Percentiles rank a stretch among this genome's conserved stretches.
These are phyloP conservation scores for Magallana gigas DNA, from an alignment of 1,140 invertebrate genomes.

Conservation along the genomic window DNA sequence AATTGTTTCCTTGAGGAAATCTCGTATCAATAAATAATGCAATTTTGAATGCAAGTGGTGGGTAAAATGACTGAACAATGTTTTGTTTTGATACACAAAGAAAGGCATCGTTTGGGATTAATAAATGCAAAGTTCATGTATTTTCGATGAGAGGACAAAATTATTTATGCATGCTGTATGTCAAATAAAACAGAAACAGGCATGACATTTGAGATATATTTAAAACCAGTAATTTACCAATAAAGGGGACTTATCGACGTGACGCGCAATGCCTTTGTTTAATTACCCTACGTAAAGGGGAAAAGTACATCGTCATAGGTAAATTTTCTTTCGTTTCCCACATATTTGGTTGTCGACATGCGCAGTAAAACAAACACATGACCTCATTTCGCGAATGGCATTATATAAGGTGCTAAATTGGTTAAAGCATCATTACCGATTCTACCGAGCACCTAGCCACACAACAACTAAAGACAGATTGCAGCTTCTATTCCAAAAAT, in stretches of 20 bases:
- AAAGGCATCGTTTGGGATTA: no score
- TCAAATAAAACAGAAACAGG: not conserved
- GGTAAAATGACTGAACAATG: no score
- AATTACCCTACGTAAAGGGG: not conserved
- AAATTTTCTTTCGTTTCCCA: slow-evolving; percentile 8
- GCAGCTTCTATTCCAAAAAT: not conserved
- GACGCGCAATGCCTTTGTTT: not conserved
- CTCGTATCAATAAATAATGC: no score
- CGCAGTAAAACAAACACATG: not conserved
- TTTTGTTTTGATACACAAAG: no score
- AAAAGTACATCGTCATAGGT: not conserved
- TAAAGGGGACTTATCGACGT: not conserved
- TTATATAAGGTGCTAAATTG: not conserved
- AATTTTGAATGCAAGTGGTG: no score
- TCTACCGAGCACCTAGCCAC: not conserved
- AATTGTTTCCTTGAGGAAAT: no score
- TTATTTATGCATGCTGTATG: not conserved
- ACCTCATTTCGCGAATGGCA: slow-evolving; percentile 3
- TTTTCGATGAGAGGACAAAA: not conserved
- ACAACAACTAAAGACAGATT: not conserved
- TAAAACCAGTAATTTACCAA: not conserved
- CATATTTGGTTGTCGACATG: not conserved
- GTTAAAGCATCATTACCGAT: not conserved
- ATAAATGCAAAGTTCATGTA: no score
- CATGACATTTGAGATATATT: not conserved